Evolutionary conservation across 2,113 vertebrate genomes (phyloP).

Genomic region (Pholis gunnellus): DNA sequence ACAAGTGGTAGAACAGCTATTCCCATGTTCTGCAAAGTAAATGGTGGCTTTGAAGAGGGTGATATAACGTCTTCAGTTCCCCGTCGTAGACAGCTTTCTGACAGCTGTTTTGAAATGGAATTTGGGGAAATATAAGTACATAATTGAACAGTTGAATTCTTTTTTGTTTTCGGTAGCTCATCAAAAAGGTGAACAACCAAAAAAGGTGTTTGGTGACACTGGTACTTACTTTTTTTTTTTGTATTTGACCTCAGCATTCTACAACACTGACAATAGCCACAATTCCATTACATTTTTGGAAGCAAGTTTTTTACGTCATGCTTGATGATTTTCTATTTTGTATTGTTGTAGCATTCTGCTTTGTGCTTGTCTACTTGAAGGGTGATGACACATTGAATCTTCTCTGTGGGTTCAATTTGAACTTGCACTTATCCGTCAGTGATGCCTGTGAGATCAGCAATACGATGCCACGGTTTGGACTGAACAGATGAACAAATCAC

Average conservation of each 20-base stretch:
- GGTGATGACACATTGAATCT: neutral
- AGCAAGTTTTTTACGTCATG: neutral
- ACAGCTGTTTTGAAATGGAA: neutral
- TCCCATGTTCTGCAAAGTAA: neutral
- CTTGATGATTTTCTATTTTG: too few species aligned
- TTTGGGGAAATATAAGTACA: neutral
- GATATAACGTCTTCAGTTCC: neutral
- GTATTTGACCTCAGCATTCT: neutral
- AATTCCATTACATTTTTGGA: neutral
- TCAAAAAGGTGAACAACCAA: neutral
- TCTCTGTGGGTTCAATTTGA: neutral
- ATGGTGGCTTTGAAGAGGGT: neutral
- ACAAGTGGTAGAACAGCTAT: neutral
- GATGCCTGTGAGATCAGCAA: too few species aligned
- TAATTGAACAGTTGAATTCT: neutral
- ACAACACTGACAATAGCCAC: neutral
- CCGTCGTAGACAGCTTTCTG: neutral
- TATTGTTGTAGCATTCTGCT: neutral
- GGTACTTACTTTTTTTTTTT: neutral
- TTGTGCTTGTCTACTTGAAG: neutral
- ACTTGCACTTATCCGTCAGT: neutral
- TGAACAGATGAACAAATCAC: neutral
- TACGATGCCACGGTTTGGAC: neutral
- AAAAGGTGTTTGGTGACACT: neutral
- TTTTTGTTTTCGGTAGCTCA: neutral